phyloP scores from a whole-genome alignment of 1,140 invertebrate species.

The Anadara kagoshimensis region DNA sequence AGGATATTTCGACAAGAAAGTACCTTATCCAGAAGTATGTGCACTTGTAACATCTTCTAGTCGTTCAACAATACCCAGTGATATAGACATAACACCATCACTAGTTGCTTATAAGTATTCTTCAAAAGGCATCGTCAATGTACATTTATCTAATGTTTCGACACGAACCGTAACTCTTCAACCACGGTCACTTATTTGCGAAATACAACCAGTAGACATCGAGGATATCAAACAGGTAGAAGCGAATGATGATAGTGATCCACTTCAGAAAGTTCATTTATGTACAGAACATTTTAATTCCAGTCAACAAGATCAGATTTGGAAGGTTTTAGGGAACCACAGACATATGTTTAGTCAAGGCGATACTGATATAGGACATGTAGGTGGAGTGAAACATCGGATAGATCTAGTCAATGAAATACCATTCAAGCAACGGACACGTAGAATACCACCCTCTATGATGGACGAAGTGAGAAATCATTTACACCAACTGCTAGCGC shows the following conservation, averaged over 20 bases:
- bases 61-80: background rate
- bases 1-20: background rate
- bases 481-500: constrained; percentile 76
- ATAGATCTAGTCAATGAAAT: constrained; percentile 11
- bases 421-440: constrained; percentile 41
- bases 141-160: background rate
- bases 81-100: background rate
- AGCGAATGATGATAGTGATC: background rate
- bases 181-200: background rate
- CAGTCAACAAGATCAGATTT: background rate
- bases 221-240: background rate
- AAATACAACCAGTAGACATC: background rate
- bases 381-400: background rate
- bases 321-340: background rate
- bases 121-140: background rate
- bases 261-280: background rate
- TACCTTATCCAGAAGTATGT: background rate
- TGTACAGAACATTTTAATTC: background rate
- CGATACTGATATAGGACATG: background rate
- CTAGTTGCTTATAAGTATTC: background rate
- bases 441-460: constrained; percentile 7
- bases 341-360: background rate
- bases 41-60: constrained; percentile 10
- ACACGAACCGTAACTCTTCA: background rate
- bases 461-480: constrained; percentile 56